Base-by-base conservation (phyloP, 2,797 vertebrate species). In the Acanthis flammea region DNA sequence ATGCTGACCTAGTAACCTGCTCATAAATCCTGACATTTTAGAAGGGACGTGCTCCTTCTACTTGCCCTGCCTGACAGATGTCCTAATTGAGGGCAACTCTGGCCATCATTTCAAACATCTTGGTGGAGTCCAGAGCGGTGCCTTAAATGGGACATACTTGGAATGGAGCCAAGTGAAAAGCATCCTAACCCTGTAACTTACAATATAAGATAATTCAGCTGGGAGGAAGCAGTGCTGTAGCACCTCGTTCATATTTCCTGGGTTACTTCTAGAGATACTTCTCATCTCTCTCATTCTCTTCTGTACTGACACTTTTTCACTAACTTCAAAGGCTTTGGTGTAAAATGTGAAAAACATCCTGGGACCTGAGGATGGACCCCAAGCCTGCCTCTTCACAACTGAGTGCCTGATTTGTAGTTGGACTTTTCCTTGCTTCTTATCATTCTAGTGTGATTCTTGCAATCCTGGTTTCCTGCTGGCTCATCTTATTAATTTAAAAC, bases 1-100 rank as follows among this genome's bases (percentile, higher is more conserved):
- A 88, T 84, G 75, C 76, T 86, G 91, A 94, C 85, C 92, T 78
- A 24, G 27, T 96, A 96, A 96, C 92, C 95, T 76, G 90, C 82
- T 67, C 35, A 14, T 61, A 50, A 72, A 81, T 94, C 47, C 47
- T 27, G 66, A 35, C 66, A 67, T 93, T 97, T 92, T 83, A 80
- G 87, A 80, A 97, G 92, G 70, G 78, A 66, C 81, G 63, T 5
- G 5, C 82, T 95, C 44, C 84, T 75, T 76, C 86, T 77, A 22
- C 74, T 88, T 72, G 58, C 47, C 42, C 42, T 93, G 68, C 27
- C 86, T 91, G 87, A 86, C 51, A 93, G 92, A 88, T 90, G 78
- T 91, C 75, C 81, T 73, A 73, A 71, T 82, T 93, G 93, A 58
- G 91, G 63, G 85, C 65, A 90, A 58, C 74, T 86, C 78, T 55